Evolutionary conservation across 2,113 vertebrate species (phyloP), one percentile per base, ranked within the genome.

Genomic region (Tragulus kanchil): DNA sequence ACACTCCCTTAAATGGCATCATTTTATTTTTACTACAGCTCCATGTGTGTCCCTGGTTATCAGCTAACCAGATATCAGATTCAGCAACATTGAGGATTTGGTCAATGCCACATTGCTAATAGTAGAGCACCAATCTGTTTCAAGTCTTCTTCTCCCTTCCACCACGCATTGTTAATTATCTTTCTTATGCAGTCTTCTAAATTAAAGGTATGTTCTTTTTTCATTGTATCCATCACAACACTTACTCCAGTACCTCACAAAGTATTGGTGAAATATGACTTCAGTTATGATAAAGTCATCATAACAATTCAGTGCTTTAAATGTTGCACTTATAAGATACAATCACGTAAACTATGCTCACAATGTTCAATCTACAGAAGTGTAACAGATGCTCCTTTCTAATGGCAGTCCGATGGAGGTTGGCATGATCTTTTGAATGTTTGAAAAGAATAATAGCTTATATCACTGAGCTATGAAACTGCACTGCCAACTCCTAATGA

Each of bases 361-460:
- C 94, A 96, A 61, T 98, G 97, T 96, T 96, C 97, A 79, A 73
- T 25, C 97, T 50, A 98, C 0, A 48, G 96, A 98, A 58, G 92
- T 93, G 48, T 97, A 97, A 87, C 94, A 95, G 79, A 98, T 97
- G 36, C 95, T 97, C 25, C 95, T 98, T 97, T 98, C 96, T 4
- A 83, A 91, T 0, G 97, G 98, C 21, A 98, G 93, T 28, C 98
- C 98, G 26, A 31, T 90, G 92, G 97, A 98, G 2, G 94, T 98
- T 90, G 98, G 97, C 54, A 98, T 96, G 9, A 98, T 97, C 13
- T 15, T 90, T 36, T 96, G 96, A 65, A 98, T 78, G 94, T 99
- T 98, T 71, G 96, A 93, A 62, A 97, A 98, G 48, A 98, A 64
- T 45, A 98, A 92, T 84, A 94, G 83, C 93, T 98, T 98, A 54